Percentiles rank a stretch among this genome's conserved stretches.
Evolutionary conservation across 2,888 invertebrate species (phyloP).

Genomic region (Tipula lateralis): DNA sequence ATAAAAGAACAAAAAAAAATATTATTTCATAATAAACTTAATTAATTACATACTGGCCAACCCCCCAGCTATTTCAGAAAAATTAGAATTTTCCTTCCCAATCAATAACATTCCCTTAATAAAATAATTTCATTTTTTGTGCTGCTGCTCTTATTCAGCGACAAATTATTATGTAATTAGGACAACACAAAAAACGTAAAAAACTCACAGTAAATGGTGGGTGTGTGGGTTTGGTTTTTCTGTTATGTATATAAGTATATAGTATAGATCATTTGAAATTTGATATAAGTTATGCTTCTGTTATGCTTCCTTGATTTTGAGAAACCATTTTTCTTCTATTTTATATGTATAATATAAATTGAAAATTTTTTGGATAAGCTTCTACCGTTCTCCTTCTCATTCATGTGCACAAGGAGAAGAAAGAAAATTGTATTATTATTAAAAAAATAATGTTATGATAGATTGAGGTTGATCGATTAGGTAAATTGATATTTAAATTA

Average conservation of each 20-base stretch:
- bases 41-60: background rate
- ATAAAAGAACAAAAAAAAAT: background rate
- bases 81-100: background rate
- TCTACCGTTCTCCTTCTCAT: background rate
- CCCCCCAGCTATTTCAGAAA: background rate
- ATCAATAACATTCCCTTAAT: conserved; percentile 12
- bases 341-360: background rate
- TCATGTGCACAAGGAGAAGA: background rate
- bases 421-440: background rate
- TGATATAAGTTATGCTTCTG: conserved; percentile 19
- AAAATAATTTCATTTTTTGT: background rate
- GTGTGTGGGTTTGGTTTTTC: background rate
- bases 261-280: background rate
- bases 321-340: background rate
- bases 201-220: background rate
- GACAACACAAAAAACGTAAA: background rate
- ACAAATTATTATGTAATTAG: conserved; percentile 24
- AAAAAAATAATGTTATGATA: background rate
- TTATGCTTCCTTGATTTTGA: conserved; percentile 7
- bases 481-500: conserved; percentile 11
- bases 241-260: background rate
- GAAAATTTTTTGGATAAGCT: background rate
- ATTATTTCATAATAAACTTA: background rate
- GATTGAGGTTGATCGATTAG: conserved; percentile 24
- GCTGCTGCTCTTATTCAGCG: background rate